Evolutionary conservation across 2,797 vertebrate species (phyloP).

Genomic region (Salmo trutta): DNA sequence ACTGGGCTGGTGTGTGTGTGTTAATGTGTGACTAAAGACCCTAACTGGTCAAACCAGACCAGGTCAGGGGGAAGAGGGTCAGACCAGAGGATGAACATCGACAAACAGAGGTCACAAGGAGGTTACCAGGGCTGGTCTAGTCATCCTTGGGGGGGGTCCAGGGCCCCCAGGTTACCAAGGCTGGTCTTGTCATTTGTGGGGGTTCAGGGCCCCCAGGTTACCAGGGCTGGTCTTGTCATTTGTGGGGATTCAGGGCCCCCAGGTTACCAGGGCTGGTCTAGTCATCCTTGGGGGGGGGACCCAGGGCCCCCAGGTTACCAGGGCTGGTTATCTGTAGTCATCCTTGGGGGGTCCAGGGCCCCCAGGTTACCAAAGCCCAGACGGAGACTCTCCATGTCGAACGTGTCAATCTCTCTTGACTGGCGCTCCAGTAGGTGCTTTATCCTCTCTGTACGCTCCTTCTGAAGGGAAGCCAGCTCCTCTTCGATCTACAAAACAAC

Average conservation of each 20-base stretch:
- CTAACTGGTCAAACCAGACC: constrained; percentile 40
- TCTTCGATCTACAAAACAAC: constrained; percentile 88
- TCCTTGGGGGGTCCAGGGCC: constrained; percentile 83
- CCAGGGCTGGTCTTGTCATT: no score
- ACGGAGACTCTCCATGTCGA: constrained; percentile 96
- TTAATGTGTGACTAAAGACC: constrained; percentile 50
- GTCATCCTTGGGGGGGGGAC: no score
- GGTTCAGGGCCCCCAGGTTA: no score
- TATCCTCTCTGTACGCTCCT: constrained; percentile 96
- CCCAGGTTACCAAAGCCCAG: constrained; percentile 95
- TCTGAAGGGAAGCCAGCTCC: constrained; percentile 97
- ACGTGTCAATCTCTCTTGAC: constrained; percentile 92
- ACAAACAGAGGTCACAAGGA: constrained; percentile 22
- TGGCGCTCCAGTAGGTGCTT: constrained; percentile 94
- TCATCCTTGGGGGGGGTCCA: no score
- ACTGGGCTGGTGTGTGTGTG: constrained; percentile 24
- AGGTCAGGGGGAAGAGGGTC: constrained; percentile 53
- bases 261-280: no score
- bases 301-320: no score
- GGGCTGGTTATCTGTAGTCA: no score
- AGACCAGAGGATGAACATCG: constrained; percentile 72
- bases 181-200: no score
- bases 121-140: constrained; percentile 5
- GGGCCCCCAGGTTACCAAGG: no score
- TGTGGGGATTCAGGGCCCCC: no score